Evolutionary conservation across 2,888 invertebrate genomes (phyloP).

Genomic region (Cephonodes hylas): DNA sequence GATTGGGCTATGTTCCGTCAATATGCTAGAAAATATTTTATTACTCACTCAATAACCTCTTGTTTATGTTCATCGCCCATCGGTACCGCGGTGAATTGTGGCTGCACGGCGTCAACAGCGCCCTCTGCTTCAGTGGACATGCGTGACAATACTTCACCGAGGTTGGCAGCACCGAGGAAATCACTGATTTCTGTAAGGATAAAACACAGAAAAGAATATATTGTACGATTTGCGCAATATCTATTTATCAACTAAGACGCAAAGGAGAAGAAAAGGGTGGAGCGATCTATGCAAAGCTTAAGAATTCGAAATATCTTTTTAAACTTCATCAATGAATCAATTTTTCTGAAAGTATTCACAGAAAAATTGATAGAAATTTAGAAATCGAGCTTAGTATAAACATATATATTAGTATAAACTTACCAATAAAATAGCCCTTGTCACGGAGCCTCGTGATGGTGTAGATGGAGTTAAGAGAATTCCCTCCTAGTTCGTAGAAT

Average conservation of each 20-base stretch:
- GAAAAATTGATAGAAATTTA: not conserved
- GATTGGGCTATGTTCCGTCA: too few relatives aligned
- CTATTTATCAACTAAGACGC: too few relatives aligned
- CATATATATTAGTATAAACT: not conserved
- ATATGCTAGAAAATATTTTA: too few relatives aligned
- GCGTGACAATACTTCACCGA: constrained; percentile 85
- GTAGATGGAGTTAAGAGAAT: constrained; percentile 91
- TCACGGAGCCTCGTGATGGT: constrained; percentile 89
- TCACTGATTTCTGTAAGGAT: constrained; percentile 84
- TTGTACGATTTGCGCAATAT: too few relatives aligned
- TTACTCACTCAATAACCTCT: constrained; percentile 85
- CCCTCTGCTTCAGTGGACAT: constrained; percentile 64
- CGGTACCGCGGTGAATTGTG: constrained; percentile 72
- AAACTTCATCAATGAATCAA: too few relatives aligned
- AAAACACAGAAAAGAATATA: too few relatives aligned
- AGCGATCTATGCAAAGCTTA: too few relatives aligned
- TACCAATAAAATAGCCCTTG: constrained; percentile 88
- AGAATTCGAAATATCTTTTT: too few relatives aligned
- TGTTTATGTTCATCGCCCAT: constrained; percentile 84
- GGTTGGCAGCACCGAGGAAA: constrained; percentile 86
- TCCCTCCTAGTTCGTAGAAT: constrained; percentile 93
- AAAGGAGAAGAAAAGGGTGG: too few relatives aligned
- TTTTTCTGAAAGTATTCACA: too few relatives aligned
- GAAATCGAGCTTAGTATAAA: not conserved
- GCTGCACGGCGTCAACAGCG: constrained; percentile 33